A percentile compares a stretch with the other conserved stretches of the same genome.
These are phyloP conservation scores for Actenoides lindsayi DNA, from an alignment of 2,113 vertebrate genomes.

Conservation along the genomic window DNA sequence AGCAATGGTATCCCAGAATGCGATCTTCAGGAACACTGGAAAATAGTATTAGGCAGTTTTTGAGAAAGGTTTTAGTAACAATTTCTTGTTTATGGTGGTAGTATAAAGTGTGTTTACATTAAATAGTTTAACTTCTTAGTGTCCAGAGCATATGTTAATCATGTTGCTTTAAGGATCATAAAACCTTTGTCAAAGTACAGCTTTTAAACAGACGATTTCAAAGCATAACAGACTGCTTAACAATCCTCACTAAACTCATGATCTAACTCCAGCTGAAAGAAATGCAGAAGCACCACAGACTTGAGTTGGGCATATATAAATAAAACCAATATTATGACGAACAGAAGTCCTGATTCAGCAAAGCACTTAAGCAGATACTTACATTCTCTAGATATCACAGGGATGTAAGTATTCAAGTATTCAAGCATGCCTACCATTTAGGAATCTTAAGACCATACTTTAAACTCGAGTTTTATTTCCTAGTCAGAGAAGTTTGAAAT, in stretches of 20 bases:
- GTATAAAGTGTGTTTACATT: background rate
- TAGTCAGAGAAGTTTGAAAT: background rate
- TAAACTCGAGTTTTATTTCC: background rate
- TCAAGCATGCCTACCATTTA: background rate
- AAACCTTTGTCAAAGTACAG: background rate
- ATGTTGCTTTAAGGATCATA: background rate
- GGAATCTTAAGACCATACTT: background rate
- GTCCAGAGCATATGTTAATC: background rate
- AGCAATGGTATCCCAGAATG: background rate
- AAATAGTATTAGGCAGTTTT: background rate
- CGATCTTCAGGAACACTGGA: background rate
- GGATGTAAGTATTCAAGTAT: background rate
- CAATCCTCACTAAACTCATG: background rate
- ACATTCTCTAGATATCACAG: conserved; percentile 14
- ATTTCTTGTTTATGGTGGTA: background rate
- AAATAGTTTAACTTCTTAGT: background rate
- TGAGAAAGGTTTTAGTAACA: background rate
- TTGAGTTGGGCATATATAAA: background rate
- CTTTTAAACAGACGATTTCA: conserved; percentile 33
- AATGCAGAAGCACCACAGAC: background rate
- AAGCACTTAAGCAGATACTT: background rate
- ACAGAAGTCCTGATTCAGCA: conserved; percentile 12
- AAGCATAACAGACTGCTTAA: background rate
- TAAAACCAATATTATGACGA: background rate
- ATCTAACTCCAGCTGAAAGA: background rate